Conservation (phyloP, 2,888 invertebrate species). For the Lobophora halterata region DNA sequence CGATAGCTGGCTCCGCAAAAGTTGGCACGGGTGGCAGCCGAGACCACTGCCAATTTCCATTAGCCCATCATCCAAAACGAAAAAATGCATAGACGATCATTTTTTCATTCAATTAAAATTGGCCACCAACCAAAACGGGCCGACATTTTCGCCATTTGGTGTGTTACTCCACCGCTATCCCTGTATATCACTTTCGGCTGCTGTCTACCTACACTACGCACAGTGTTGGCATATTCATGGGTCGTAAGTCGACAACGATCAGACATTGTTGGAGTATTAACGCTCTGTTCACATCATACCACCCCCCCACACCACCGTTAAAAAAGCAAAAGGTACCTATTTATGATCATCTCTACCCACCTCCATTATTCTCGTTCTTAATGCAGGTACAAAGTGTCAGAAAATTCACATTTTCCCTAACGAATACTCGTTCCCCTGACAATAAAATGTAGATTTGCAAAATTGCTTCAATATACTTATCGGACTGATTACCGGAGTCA, state of each 20-base stretch:
- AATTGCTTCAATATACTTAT: conserved; percentile 38
- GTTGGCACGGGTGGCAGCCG: conserved; percentile 73
- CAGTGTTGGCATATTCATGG: too few species aligned
- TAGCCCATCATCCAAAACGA: conserved; percentile 80
- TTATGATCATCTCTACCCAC: too few species aligned
- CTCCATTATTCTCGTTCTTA: too few species aligned
- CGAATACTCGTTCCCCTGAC: conserved; percentile 14
- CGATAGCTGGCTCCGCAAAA: conserved; percentile 78
- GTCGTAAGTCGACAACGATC: conserved; percentile 14
- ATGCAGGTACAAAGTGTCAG: conserved; percentile 10
- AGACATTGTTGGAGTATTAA: conserved; percentile 6
- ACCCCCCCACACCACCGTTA: neutral
- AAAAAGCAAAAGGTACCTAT: neutral
- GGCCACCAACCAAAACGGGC: conserved; percentile 68
- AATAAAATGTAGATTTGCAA: conserved; percentile 29
- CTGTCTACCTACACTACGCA: too few species aligned
- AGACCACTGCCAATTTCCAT: conserved; percentile 80
- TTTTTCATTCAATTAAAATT: conserved; percentile 81
- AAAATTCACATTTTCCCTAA: conserved; percentile 12
- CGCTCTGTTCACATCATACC: neutral
- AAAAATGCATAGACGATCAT: conserved; percentile 79
- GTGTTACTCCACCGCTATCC: conserved; percentile 32
- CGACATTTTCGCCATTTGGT: conserved; percentile 41
- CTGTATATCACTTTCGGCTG: conserved; percentile 12
- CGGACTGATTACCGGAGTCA: conserved; percentile 57